Base-by-base conservation (phyloP, 1,140 invertebrate species). In the Drosophila aff. region DNA sequence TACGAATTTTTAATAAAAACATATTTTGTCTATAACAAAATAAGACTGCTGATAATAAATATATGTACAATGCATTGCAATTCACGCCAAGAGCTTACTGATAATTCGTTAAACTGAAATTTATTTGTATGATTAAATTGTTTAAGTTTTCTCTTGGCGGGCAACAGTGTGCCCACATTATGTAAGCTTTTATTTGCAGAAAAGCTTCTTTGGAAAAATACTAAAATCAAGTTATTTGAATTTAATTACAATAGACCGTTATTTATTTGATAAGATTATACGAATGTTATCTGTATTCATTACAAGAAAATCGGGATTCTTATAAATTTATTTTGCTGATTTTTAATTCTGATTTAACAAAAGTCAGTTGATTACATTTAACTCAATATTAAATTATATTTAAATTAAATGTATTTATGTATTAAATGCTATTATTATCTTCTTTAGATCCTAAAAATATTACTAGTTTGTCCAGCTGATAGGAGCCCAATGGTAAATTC, bases 161-260 rank as follows among this genome's bases (percentile, higher is more conserved):
- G 36, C 18, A 40, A 11, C 2, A 26, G 16, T 57, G 36, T 26
- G 53, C 15, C 53, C 15, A 31, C 11, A 38, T 36, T 21, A 21
- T 4, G 13, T 15, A 18, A 1, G 28, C 28, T 33, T 31, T 52
- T 21, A 23, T 38, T 23, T 9, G 3, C 3, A 23, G 15, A n/a
- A 58, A 58, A 58, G 21, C 55, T 58, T 23, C 15, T 11, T n/a
- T 16, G 0, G 8, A 23, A 55, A 40, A 40, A 57, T 57, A 40
- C 33, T 57, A 6, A 53, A 18, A 18, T 15, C 3, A 13, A 4
- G 10, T 4, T 1, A 16, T 23, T 53, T 53, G 11, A 21, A 36
- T 21, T 53, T 8, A 18, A 13, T 5, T 13, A 8, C 49, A 18
- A 15, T 4, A 9, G n/a, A 23, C 18, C 31, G 52, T 53, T 53